Evolutionary conservation across 1,140 invertebrate genomes (phyloP).

Genomic region (Callitettix versicolor): DNA sequence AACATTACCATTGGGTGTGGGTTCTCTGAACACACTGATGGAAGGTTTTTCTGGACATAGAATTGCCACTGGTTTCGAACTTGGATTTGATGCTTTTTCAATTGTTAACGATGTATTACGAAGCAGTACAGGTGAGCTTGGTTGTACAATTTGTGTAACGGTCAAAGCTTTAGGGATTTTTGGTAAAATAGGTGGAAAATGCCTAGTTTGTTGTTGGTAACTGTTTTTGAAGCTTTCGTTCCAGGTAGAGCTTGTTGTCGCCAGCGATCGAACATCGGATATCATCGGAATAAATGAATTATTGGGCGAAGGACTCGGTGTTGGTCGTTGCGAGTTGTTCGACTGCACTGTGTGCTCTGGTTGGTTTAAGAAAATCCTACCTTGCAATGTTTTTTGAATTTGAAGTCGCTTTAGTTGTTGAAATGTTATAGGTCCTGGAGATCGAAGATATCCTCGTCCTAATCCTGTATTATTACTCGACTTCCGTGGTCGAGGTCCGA

Average conservation of each 20-base stretch:
- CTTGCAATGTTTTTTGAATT: background rate
- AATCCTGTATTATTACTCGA: too few relatives aligned
- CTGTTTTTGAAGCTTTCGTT: background rate
- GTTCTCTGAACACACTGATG: slow-evolving; percentile 19
- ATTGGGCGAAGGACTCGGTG: too few relatives aligned
- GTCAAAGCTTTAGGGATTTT: slow-evolving; percentile 22
- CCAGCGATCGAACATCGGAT: slow-evolving; percentile 33
- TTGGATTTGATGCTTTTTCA: slow-evolving; percentile 13
- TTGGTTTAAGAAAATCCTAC: too few relatives aligned
- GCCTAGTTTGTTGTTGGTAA: slow-evolving; percentile 6
- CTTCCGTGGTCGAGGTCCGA: too few relatives aligned
- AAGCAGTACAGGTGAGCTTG: background rate
- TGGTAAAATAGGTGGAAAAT: slow-evolving; percentile 13
- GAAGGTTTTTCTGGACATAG: slow-evolving; percentile 19
- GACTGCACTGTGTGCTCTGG: too few relatives aligned
- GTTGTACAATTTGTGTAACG: slow-evolving; percentile 13
- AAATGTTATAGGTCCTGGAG: background rate
- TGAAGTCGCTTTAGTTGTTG: background rate
- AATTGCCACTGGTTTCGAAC: background rate
- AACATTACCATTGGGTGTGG: slow-evolving; percentile 4
- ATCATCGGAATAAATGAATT: slow-evolving; percentile 35
- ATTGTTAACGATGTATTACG: slow-evolving; percentile 11
- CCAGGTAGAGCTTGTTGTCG: slow-evolving; percentile 31
- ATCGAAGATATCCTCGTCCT: background rate
- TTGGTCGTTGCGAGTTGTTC: too few relatives aligned